These are phyloP conservation scores for Choristoneura fumiferana DNA, from an alignment of 1,140 invertebrate species.

Conservation along the genomic window DNA sequence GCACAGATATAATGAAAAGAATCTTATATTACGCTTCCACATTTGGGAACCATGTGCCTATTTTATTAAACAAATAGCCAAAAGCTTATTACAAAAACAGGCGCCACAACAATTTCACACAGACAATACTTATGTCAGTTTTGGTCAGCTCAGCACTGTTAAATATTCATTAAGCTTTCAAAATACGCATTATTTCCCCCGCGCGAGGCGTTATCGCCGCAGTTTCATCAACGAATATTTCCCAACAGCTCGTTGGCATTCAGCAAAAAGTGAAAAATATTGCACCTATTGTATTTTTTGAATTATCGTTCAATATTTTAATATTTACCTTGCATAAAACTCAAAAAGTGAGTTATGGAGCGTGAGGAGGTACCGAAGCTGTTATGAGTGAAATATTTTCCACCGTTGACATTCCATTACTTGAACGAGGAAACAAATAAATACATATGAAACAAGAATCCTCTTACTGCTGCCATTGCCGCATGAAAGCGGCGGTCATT, in stretches of 20 bases:
- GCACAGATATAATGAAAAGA: too few species aligned
- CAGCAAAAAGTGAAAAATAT: conserved; percentile 35
- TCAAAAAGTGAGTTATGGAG: neutral
- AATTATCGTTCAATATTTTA: conserved; percentile 9
- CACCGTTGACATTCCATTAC: conserved; percentile 11
- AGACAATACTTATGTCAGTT: conserved; percentile 17
- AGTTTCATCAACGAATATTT: conserved; percentile 42
- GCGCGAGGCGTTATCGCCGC: conserved; percentile 38
- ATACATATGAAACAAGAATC: conserved; percentile 10
- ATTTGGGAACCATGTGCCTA: too few species aligned
- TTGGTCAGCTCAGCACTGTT: conserved; percentile 18
- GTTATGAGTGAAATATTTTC: conserved; percentile 15
- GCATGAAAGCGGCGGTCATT: conserved; percentile 15
- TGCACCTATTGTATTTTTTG: conserved; percentile 22
- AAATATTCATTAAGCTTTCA: conserved; percentile 22
- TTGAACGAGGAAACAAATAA: conserved; percentile 1
- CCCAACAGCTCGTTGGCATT: conserved; percentile 38
- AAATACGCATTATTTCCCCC: conserved; percentile 38
- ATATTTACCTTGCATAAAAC: conserved; percentile 14
- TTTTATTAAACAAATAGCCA: neutral
- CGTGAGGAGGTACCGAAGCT: neutral
- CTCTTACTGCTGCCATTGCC: conserved; percentile 7
- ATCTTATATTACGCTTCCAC: too few species aligned
- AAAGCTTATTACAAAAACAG: conserved; percentile 15
- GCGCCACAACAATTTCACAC: conserved; percentile 13